Conservation (phyloP, 2,888 invertebrate species). For the Poecilobothrus nobilitatus region DNA sequence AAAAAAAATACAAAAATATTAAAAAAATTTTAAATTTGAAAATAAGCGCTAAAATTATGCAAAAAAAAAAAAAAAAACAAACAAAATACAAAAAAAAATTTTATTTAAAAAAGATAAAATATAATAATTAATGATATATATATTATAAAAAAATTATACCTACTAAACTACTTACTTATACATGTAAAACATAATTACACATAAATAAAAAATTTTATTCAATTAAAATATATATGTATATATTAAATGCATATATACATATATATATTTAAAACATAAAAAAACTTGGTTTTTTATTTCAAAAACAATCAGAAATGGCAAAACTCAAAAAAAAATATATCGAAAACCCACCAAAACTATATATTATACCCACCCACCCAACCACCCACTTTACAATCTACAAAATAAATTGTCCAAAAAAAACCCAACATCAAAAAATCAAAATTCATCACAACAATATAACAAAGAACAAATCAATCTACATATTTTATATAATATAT, state of each 20-base stretch:
- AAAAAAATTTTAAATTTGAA: no score
- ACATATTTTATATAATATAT: no score
- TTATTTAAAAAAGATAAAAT: no score
- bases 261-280: slow-evolving; percentile 2
- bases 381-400: neutral
- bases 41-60: no score
- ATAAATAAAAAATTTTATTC: neutral
- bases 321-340: neutral
- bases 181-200: neutral
- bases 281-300: slow-evolving; percentile 1
- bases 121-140: no score
- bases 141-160: no score
- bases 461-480: neutral
- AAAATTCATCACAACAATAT: neutral
- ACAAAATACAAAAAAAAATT: no score
- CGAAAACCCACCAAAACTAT: neutral
- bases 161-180: neutral
- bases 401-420: neutral
- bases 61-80: no score
- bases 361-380: neutral
- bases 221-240: slow-evolving; percentile 4
- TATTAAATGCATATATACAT: neutral
- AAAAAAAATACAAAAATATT: no score
- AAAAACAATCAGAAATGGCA: neutral
- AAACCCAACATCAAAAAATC: neutral